Percentiles rank a stretch among this genome's conserved stretches.
Evolutionary conservation across 53 echinoderm and acorn worm genomes (phyloP).

Genomic region (Hippasteria phrygiana): DNA sequence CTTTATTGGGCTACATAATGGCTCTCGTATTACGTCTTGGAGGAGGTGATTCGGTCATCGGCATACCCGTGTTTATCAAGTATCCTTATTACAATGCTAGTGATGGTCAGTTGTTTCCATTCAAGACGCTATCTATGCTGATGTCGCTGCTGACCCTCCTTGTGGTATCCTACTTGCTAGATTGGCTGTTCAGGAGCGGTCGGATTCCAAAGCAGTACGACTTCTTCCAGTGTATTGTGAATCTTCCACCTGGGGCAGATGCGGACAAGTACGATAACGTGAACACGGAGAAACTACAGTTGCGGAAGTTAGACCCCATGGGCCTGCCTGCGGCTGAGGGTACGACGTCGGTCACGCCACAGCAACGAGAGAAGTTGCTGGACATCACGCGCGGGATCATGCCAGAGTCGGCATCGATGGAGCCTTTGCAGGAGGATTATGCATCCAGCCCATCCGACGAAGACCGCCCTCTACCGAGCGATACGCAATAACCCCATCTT

Average conservation of each 20-base stretch:
- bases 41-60: conserved; percentile 71
- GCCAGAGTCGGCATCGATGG: conserved; percentile 88
- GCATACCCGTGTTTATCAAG: conserved; percentile 71
- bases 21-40: conserved; percentile 75
- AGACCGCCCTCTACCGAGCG: conserved; percentile 10
- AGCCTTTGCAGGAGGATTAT: conserved; percentile 80
- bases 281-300: conserved; percentile 86
- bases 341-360: conserved; percentile 44
- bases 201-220: conserved; percentile 52
- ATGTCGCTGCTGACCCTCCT: conserved; percentile 63
- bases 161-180: conserved; percentile 56
- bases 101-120: conserved; percentile 84
- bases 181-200: conserved; percentile 58
- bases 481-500: conserved; percentile 19
- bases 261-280: conserved; percentile 81
- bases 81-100: conserved; percentile 77
- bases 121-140: conserved; percentile 75
- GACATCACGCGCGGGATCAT: conserved; percentile 78
- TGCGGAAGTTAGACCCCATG: conserved; percentile 70
- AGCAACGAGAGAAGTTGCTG: conserved; percentile 80
- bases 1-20: conserved; percentile 64
- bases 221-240: conserved; percentile 69
- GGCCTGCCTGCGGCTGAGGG: conserved; percentile 66
- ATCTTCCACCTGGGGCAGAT: conserved; percentile 57
- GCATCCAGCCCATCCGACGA: conserved; percentile 64